phyloP scores from a whole-genome alignment of 2,797 vertebrate genomes.

The Poecilia velifera region DNA sequence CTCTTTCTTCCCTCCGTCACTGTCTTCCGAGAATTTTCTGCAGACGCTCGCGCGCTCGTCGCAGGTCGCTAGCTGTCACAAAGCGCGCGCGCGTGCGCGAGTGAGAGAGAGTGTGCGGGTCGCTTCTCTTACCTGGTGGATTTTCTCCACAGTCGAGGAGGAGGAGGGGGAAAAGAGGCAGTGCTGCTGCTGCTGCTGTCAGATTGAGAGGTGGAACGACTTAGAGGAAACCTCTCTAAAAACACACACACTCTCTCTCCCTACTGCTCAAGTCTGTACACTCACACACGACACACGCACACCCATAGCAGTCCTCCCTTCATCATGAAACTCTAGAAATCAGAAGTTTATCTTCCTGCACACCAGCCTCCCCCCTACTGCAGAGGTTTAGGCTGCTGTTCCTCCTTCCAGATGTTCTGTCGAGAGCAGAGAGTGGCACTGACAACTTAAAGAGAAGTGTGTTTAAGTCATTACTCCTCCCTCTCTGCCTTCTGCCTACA shows the following conservation, averaged over 20 bases:
- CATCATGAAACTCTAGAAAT: conserved; percentile 29
- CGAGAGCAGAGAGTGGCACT: conserved; percentile 12
- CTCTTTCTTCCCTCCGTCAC: not conserved
- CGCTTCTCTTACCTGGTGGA: conserved; percentile 68
- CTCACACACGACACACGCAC: conserved; percentile 18
- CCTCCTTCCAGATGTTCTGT: conserved; percentile 18
- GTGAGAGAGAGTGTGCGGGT: conserved; percentile 3
- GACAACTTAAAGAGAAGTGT: conserved; percentile 29
- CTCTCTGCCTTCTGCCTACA: not conserved
- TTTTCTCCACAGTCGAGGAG: conserved; percentile 38
- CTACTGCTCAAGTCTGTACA: conserved; percentile 7
- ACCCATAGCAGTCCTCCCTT: conserved; percentile 4
- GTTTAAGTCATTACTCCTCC: conserved; percentile 26
- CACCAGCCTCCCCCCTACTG: not conserved
- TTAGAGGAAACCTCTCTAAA: conserved; percentile 25
- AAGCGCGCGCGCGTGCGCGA: not conserved
- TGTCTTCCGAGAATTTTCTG: not conserved
- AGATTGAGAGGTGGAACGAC: conserved; percentile 49
- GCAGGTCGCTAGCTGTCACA: conserved; percentile 32
- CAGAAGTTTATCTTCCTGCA: conserved; percentile 11
- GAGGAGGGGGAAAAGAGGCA: not conserved
- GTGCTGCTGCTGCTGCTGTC: conserved; percentile 32
- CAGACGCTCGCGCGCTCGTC: conserved; percentile 4
- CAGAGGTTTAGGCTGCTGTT: not conserved
- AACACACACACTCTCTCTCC: conserved; percentile 5